These are phyloP conservation scores for Bovichtus variegatus DNA, from an alignment of 2,797 vertebrate species.

Conservation along the genomic window DNA sequence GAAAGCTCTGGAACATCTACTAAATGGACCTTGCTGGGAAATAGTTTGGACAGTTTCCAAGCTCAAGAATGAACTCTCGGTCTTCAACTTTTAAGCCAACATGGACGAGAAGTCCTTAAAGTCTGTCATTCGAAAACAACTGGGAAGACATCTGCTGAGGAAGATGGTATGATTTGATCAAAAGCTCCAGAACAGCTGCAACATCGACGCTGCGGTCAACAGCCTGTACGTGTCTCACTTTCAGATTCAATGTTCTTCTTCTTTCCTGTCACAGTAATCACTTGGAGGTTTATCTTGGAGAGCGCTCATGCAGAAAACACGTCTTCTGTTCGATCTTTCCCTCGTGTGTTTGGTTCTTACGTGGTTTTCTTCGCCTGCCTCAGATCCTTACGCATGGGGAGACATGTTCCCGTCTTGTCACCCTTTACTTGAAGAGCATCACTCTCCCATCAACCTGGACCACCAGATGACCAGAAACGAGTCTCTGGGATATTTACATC, in stretches of 20 bases:
- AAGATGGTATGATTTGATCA: background rate
- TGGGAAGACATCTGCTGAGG: background rate
- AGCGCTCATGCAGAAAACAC: background rate
- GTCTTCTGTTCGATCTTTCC: background rate
- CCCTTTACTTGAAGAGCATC: conserved; percentile 79
- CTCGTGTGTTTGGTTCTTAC: background rate
- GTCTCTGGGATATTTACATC: conserved; percentile 81
- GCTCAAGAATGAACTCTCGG: background rate
- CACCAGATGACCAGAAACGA: conserved; percentile 73
- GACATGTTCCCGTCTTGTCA: conserved; percentile 79
- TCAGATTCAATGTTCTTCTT: background rate
- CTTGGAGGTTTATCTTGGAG: background rate
- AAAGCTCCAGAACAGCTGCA: conserved; percentile 5
- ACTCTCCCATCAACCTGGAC: conserved; percentile 90
- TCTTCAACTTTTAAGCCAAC: background rate
- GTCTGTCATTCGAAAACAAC: background rate
- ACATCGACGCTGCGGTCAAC: background rate
- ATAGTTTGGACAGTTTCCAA: background rate
- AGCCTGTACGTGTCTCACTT: background rate
- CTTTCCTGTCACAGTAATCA: background rate
- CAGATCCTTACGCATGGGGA: conserved; percentile 85
- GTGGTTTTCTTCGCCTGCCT: background rate
- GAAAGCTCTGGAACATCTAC: background rate
- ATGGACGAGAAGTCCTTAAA: background rate
- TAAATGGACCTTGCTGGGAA: background rate